A percentile compares a stretch with the other conserved stretches of the same genome.
Conservation (phyloP, 2,888 invertebrate species). For the Bellardia bayeri region DNA sequence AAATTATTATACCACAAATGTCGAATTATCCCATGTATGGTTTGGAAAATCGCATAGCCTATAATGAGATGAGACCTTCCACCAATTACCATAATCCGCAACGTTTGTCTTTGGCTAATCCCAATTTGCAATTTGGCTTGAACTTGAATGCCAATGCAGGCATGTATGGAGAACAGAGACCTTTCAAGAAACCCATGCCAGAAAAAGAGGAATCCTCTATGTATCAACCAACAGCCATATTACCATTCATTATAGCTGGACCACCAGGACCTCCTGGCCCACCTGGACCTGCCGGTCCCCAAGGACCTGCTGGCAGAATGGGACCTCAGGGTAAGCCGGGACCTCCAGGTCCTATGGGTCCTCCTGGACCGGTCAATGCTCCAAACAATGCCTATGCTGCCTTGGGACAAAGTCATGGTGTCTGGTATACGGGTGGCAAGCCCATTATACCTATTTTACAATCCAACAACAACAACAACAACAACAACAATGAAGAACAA, state of each 20-base stretch:
- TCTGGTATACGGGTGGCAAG: slow-evolving; percentile 71
- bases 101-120: slow-evolving; percentile 70
- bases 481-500: slow-evolving; percentile 60
- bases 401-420: slow-evolving; percentile 66
- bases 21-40: slow-evolving; percentile 76
- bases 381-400: slow-evolving; percentile 48
- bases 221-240: slow-evolving; percentile 63
- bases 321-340: slow-evolving; percentile 69
- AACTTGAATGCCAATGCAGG: slow-evolving; percentile 79
- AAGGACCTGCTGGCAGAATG: slow-evolving; percentile 66
- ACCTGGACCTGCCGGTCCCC: slow-evolving; percentile 72
- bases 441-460: slow-evolving; percentile 59
- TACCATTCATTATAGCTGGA: slow-evolving; percentile 72
- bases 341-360: slow-evolving; percentile 66
- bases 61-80: slow-evolving; percentile 68
- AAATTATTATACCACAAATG: slow-evolving; percentile 78
- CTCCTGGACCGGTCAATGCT: slow-evolving; percentile 54
- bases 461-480: slow-evolving; percentile 35
- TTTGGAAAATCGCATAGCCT: slow-evolving; percentile 70
- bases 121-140: slow-evolving; percentile 78
- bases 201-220: slow-evolving; percentile 56
- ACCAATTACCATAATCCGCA: slow-evolving; percentile 75
- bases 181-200: slow-evolving; percentile 48
- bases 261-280: slow-evolving; percentile 74
- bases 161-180: slow-evolving; percentile 68